These are phyloP conservation scores for Maniola hyperantus DNA, from an alignment of 2,888 invertebrate genomes.

Conservation along the genomic window DNA sequence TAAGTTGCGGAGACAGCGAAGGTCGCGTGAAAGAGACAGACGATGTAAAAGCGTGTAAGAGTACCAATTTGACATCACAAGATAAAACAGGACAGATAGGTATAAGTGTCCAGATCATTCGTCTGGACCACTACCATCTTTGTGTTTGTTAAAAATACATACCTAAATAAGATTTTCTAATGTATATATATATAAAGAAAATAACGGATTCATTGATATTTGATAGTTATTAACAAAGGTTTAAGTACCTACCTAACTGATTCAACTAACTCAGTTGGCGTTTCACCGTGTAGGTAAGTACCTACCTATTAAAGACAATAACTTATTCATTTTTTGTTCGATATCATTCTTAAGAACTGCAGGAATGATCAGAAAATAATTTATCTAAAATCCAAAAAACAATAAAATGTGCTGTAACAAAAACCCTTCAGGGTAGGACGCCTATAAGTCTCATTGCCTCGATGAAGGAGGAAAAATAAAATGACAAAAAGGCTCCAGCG, in stretches of 20 bases:
- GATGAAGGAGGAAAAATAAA: conserved; percentile 76
- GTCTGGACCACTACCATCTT: conserved; percentile 26
- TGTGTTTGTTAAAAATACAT: conserved; percentile 34
- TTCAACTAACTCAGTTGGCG: conserved; percentile 11
- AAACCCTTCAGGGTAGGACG: conserved; percentile 16
- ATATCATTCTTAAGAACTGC: background rate
- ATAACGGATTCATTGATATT: background rate
- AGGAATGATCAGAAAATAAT: background rate
- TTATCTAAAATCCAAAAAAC: background rate
- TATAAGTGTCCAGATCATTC: conserved; percentile 35
- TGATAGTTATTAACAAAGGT: background rate
- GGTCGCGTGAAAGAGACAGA: conserved; percentile 51
- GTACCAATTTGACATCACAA: conserved; percentile 39
- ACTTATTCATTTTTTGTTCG: background rate
- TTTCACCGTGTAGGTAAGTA: background rate
- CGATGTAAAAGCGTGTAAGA: conserved; percentile 36
- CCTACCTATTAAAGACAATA: background rate
- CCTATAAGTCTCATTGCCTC: conserved; percentile 56
- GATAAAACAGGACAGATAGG: conserved; percentile 53
- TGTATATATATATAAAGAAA: no score
- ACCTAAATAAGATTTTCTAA: no score
- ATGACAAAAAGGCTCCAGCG: conserved; percentile 74
- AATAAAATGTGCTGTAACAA: conserved; percentile 1
- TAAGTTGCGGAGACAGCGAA: conserved; percentile 58
- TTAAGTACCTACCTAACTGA: background rate